Percentiles rank a stretch among this genome's conserved stretches.
phyloP scores from a whole-genome alignment of 2,888 invertebrate species.

The Lasius platythorax region DNA sequence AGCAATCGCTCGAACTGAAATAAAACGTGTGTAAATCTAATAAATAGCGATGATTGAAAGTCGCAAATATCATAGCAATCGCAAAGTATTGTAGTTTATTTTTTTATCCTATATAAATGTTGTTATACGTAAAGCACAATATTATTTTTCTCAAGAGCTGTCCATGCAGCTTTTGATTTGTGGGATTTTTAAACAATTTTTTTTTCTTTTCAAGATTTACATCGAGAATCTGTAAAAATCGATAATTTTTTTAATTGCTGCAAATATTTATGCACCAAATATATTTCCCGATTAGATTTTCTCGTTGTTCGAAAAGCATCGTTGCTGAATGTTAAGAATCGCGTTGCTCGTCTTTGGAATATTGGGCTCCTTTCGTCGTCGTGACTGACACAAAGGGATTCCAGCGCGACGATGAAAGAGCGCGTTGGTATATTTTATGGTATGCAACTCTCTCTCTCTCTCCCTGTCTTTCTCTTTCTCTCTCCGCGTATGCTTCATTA shows the following conservation, averaged over 20 bases:
- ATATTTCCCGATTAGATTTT: background rate
- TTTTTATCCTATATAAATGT: background rate
- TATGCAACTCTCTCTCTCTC: conserved; percentile 9
- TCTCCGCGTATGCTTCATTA: conserved; percentile 23
- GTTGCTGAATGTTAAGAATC: background rate
- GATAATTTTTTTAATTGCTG: background rate
- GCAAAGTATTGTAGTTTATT: background rate
- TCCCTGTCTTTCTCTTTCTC: background rate
- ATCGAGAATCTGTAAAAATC: background rate
- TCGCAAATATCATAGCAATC: background rate
- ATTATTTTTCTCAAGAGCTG: background rate
- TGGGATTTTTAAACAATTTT: background rate
- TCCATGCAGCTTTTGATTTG: background rate
- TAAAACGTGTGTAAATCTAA: background rate
- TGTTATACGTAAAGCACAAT: background rate
- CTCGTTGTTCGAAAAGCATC: background rate
- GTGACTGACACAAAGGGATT: conserved; percentile 47
- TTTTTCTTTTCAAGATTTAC: no score
- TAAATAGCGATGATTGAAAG: background rate
- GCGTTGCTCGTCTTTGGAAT: conserved; percentile 24
- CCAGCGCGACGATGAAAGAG: conserved; percentile 24
- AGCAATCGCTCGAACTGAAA: background rate
- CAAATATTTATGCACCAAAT: background rate
- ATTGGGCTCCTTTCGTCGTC: background rate
- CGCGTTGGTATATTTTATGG: conserved; percentile 43